Evolutionary conservation across 2,797 vertebrate species (phyloP).

Genomic region (Tapirus indicus): DNA sequence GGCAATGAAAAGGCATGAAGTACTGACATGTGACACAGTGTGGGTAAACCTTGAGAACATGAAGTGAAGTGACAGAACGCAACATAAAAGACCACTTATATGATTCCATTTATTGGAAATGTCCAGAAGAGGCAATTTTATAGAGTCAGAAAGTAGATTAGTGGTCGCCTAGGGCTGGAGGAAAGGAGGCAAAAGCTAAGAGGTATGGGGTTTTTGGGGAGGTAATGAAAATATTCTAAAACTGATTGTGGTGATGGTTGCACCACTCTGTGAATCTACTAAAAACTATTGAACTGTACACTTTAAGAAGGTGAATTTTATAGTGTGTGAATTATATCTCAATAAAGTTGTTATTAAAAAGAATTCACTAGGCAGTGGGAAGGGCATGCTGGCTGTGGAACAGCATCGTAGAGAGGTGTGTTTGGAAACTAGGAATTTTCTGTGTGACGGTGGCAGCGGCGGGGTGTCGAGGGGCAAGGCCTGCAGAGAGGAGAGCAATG

Average conservation of each 20-base stretch:
- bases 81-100: neutral
- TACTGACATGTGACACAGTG: too few species aligned
- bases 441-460: neutral
- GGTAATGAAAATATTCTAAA: neutral
- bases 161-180: neutral
- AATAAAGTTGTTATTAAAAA: neutral
- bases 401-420: neutral
- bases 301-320: neutral
- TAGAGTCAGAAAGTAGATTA: neutral
- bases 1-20: neutral
- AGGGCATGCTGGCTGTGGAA: neutral
- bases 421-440: neutral
- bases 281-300: neutral
- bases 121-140: neutral
- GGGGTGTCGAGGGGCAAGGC: neutral
- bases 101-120: neutral
- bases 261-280: neutral
- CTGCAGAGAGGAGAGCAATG: accelerated
- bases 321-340: neutral
- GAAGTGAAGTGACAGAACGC: neutral
- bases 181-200: neutral
- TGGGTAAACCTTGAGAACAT: neutral
- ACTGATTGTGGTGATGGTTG: neutral
- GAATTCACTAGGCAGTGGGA: neutral
- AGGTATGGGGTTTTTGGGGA: neutral